Evolutionary conservation across 2,113 vertebrate genomes (phyloP).

Genomic region (Polyodon spathula): DNA sequence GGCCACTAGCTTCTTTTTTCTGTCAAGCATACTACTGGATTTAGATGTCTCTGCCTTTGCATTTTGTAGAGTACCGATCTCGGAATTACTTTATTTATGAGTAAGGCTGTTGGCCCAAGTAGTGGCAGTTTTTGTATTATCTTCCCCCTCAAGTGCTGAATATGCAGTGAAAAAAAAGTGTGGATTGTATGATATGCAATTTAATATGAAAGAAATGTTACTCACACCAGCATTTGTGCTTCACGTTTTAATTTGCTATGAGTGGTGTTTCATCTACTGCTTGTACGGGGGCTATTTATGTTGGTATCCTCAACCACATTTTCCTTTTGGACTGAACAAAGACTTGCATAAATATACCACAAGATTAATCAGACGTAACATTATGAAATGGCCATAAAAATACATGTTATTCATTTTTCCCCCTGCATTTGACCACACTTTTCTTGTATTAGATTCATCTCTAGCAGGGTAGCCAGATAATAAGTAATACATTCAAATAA

Average conservation of each 20-base stretch:
- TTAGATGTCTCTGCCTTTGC: conserved; percentile 20
- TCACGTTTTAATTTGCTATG: neutral
- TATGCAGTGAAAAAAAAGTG: conserved; percentile 41
- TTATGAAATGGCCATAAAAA: too few species aligned
- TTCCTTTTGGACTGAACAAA: conserved; percentile 23
- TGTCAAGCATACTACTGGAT: conserved; percentile 56
- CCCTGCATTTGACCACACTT: too few species aligned
- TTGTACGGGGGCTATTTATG: neutral
- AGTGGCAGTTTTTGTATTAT: neutral
- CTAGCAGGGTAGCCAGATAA: too few species aligned
- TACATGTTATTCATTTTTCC: too few species aligned
- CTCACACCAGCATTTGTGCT: neutral
- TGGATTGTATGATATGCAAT: conserved; percentile 41
- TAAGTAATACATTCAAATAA: too few species aligned
- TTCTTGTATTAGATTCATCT: too few species aligned
- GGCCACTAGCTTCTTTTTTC: conserved; percentile 46
- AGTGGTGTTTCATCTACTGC: conserved; percentile 33
- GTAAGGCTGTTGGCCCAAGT: neutral
- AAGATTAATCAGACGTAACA: neutral
- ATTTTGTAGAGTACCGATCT: conserved; percentile 10
- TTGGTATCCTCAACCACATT: conserved; percentile 13
- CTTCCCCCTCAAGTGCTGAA: conserved; percentile 36
- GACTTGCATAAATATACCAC: conserved; percentile 26
- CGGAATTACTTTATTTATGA: conserved; percentile 17
- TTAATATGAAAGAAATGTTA: conserved; percentile 22